Base-by-base conservation (phyloP, 2,113 vertebrate genomes). In the Panthera uncia region DNA sequence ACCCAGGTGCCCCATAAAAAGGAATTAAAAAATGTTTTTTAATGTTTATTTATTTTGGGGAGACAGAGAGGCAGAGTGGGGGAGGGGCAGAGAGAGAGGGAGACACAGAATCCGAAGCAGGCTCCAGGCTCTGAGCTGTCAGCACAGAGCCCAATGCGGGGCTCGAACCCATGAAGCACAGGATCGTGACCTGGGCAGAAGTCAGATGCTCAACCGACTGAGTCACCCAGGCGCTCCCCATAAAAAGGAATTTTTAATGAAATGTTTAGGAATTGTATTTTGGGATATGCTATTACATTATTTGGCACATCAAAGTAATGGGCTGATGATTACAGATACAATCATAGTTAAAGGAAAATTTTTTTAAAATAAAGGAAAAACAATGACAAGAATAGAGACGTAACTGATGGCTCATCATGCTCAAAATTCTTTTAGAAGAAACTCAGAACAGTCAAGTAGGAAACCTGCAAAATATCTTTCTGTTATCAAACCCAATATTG, bases 401-500 rank as follows among this genome's bases (percentile, higher is more conserved):
- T 79, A 50, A n/a, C 8, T 16, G 25, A 21, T 11, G 50, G 25
- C 19, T 82, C 7, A 6, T 78, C n/a, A 19, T 7, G 45, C 50
- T 65, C 78, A 38, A 48, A 29, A 23, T 84, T 19, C 36, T n/a
- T 90, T 63, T 65, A 45, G 25, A 19, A 33, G 31, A 79, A 63
- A 16, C 12, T 79, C 15, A 1, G 11, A 18, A 19, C 4, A 11
- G 65, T 50, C 36, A 25, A 8, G 27, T 5, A n/a, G 29, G 52
- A 86, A 73, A 29, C 79, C 8, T 25, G 50, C 21, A 16, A n/a
- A 57, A 29, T 57, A 29, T 3, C 13, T 61, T 63, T 50, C 71
- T 79, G 0, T 69, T 11, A 38, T 66, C 71, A 41, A 45, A 5
- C 18, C 31, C 79, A 36, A 6, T 12, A 0, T 8, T 1, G 1